These are phyloP conservation scores for Drosophila erecta DNA, from an alignment of 1,140 invertebrate species.

Conservation along the genomic window DNA sequence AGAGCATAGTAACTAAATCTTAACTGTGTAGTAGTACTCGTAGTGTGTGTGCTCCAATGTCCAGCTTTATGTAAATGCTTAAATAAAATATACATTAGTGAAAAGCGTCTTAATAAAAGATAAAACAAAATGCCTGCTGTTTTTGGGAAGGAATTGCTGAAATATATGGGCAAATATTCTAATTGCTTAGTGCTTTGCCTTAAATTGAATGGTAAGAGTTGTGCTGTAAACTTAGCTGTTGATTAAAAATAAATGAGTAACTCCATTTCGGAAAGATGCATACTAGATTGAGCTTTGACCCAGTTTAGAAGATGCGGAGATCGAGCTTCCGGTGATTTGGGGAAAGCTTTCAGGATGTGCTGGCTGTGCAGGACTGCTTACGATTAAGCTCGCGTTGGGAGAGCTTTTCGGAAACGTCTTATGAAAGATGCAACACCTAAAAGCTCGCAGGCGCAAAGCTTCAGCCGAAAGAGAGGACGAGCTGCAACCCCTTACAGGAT, in stretches of 20 bases:
- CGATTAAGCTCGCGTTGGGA: conserved; percentile 19
- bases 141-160: not conserved
- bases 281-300: conserved; percentile 21
- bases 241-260: conserved; percentile 6
- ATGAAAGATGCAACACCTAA: conserved; percentile 48
- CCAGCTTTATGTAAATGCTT: conserved; percentile 77
- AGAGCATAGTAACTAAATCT: conserved; percentile 36
- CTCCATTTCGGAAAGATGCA: conserved; percentile 21
- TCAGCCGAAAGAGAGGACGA: conserved; percentile 23
- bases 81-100: conserved; percentile 63
- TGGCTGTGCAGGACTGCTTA: not conserved
- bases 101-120: conserved; percentile 6
- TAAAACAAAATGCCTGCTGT: too few species aligned
- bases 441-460: conserved; percentile 34
- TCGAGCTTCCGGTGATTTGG: not conserved
- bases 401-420: conserved; percentile 20
- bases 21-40: conserved; percentile 62
- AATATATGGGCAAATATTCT: not conserved
- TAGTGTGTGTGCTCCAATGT: conserved; percentile 73
- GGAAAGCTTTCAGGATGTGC: conserved; percentile 10
- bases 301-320: conserved; percentile 1
- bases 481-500: conserved; percentile 43
- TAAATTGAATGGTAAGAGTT: too few species aligned
- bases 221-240: too few species aligned
- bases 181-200: too few species aligned